Conservation (phyloP, 2,888 invertebrate genomes). For the Lithodes maja region DNA sequence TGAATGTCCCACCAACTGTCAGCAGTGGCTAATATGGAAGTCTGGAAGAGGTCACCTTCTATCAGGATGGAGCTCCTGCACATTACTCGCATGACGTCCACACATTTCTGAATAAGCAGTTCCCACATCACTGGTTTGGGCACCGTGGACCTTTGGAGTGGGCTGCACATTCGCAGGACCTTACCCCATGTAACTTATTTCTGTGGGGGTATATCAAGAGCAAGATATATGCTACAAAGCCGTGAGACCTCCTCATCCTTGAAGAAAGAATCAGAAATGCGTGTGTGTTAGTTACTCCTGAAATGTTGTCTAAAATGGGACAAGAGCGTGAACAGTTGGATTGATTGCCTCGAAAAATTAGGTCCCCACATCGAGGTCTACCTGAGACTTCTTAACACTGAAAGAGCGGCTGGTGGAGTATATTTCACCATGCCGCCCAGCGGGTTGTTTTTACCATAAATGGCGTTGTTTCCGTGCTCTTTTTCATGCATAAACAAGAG, state of each 20-base stretch:
- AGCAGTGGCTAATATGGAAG: neutral
- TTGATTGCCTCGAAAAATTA: neutral
- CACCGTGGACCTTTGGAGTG: neutral
- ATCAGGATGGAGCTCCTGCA: slow-evolving; percentile 2
- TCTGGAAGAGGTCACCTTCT: slow-evolving; percentile 8
- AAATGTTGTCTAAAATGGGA: neutral
- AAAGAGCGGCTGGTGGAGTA: too few species aligned
- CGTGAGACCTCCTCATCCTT: neutral
- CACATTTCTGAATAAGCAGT: slow-evolving; percentile 17
- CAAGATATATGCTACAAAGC: slow-evolving; percentile 1
- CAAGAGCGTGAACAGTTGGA: neutral
- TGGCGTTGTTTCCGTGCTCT: too few species aligned
- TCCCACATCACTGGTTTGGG: slow-evolving; percentile 15
- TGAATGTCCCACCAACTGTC: slow-evolving; percentile 15
- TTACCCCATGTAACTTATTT: slow-evolving; percentile 5
- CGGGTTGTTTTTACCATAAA: too few species aligned
- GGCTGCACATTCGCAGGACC: neutral
- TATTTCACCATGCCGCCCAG: too few species aligned
- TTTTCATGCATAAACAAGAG: too few species aligned
- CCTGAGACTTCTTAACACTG: neutral
- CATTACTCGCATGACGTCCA: slow-evolving; percentile 10
- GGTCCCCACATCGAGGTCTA: neutral
- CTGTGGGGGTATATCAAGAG: slow-evolving; percentile 5
- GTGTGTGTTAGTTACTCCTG: neutral
- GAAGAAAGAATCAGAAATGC: slow-evolving; percentile 3